phyloP scores from a whole-genome alignment of 2,888 invertebrate species.

The Conomelus anceps region DNA sequence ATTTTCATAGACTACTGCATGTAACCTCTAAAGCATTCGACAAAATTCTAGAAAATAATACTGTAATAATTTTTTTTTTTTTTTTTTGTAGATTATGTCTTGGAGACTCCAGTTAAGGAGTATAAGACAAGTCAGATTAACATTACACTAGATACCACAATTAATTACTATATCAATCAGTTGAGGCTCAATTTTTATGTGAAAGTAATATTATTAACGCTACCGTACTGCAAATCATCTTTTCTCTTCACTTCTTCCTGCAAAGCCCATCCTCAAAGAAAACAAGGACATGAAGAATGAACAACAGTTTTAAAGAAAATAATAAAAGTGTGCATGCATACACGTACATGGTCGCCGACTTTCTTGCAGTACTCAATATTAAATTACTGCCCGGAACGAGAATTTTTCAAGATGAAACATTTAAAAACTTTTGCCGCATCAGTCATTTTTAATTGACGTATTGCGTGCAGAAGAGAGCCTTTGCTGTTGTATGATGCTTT shows the following conservation, averaged over 20 bases:
- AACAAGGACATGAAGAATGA: neutral
- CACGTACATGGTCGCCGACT: neutral
- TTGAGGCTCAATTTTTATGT: no score
- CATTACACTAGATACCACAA: no score
- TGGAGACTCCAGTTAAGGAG: no score
- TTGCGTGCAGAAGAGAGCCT: neutral
- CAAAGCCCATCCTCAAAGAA: no score
- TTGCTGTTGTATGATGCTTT: neutral
- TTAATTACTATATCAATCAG: no score
- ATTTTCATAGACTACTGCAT: no score
- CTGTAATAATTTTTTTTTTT: no score
- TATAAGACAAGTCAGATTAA: no score
- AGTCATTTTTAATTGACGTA: neutral
- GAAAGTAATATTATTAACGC: neutral
- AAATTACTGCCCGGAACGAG: neutral
- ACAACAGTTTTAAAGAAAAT: neutral
- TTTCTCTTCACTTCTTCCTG: neutral
- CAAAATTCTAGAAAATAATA: no score
- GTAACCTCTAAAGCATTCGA: no score
- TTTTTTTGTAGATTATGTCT: no score
- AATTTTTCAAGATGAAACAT: neutral
- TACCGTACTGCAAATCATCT: neutral
- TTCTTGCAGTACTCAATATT: neutral
- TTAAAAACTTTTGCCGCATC: neutral
- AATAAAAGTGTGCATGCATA: neutral